A percentile compares a stretch with the other conserved stretches of the same genome.
Conservation (phyloP, 1,140 invertebrate genomes). For the Mesaphorura yosii region DNA sequence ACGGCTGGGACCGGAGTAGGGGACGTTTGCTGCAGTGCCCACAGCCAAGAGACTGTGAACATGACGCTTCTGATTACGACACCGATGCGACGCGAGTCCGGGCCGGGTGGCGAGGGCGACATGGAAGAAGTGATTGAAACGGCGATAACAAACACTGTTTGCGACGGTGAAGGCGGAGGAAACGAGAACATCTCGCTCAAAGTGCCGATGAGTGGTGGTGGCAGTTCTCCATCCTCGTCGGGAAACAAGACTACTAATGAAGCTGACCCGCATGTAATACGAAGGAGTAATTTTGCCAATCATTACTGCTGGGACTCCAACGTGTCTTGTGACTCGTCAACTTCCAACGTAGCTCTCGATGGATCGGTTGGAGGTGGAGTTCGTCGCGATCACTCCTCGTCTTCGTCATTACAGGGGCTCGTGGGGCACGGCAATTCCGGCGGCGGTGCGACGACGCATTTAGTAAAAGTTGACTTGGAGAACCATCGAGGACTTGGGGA, state of each 20-base stretch:
- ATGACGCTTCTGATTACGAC: constrained; percentile 26
- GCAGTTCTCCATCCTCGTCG: constrained; percentile 1
- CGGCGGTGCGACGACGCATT: neutral
- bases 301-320: constrained; percentile 1
- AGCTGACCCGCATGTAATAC: constrained; percentile 1
- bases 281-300: neutral
- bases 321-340: constrained; percentile 12
- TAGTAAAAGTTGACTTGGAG: constrained; percentile 3
- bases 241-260: constrained; percentile 11
- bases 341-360: too few species aligned
- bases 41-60: constrained; percentile 27
- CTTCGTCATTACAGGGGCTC: neutral
- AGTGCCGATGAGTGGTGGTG: neutral
- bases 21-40: too few species aligned
- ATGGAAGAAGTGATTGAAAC: neutral
- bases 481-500: neutral
- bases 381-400: neutral
- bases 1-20: constrained; percentile 9
- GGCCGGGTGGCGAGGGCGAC: neutral
- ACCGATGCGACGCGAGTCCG: neutral
- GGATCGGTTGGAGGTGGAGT: constrained; percentile 3
- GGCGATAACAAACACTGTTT: too few species aligned
- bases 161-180: too few species aligned
- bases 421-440: neutral
- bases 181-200: too few species aligned